Base-by-base conservation (phyloP, 2,888 invertebrate species). In the Orthosia gracilis region DNA sequence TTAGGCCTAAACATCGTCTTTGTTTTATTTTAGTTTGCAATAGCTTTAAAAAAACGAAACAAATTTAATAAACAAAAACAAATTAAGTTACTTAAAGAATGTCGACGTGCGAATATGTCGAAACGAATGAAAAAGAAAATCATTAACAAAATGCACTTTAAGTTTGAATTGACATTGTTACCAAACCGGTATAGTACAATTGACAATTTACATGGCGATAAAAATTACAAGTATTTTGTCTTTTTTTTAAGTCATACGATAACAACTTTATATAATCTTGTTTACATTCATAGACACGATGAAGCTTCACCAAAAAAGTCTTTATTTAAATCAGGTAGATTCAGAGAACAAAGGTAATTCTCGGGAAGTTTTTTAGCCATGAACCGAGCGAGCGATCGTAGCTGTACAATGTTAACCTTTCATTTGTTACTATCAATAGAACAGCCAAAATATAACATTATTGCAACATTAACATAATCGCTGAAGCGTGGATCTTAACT, bases 391-490 rank as follows among this genome's bases (percentile, higher is more conserved):
- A 57, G 63, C 65, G 59, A 13, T 23, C 63, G 47, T 55, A 23
- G 62, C 68, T 62, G 68, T 58, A 76, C 69, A 83, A 70, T 68
- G 73, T 80, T 70, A 73, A 68, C 84, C 78, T 85, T 87, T 87
- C 82, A 85, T 87, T 87, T 80, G 87, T 85, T 68, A 54, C 86
- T 86, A 86, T 82, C 86, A 84, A 87, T 87, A 86, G 86, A 71
- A 70, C 74, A 68, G 54, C 76, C 73, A 72, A 87, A 86, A 76
- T 77, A 76, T 75, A 87, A 73, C 77, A 75, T 70, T 79, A 76
- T 69, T 75, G 68, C 67, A 68, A 57, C 76, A 84, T 84, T 84
- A 77, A 77, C 80, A 76, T 70, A 83, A 84, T 76, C 87, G 78
- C 80, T 86, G 87, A 80, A 87, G 70, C 88, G 85, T 86, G 67